Evolutionary conservation across 2,888 invertebrate species (phyloP), one percentile per base, ranked within the genome.

Genomic region (Parnassius mnemosyne): DNA sequence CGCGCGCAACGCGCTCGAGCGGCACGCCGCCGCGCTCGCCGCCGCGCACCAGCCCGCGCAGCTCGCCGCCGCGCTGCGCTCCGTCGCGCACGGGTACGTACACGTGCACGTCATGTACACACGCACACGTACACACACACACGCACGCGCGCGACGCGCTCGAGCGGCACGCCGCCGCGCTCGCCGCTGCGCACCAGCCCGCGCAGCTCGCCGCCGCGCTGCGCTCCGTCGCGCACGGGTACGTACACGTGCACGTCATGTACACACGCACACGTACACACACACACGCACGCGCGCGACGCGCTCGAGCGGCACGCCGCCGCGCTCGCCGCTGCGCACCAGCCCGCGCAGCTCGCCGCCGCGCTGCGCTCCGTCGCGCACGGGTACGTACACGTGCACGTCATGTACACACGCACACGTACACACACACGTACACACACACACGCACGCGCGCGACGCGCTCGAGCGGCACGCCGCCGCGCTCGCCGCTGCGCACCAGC

Each of bases 391-490:
- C 25, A 3, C 2, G 3, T 3, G 3, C 25, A 25, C 25, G n/a
- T n/a, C n/a, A n/a, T n/a, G n/a, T n/a, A 25, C 25, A 5, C 1
- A 3, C 25, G 3, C 25, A 2, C 25, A 3, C 25, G 5, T 3
- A 25, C 25, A 25, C 25, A 2, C 2, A 25, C 25, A 5, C 25
- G 3, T 3, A 2, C 2, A 25, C 25, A 25, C 25, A 25, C 25
- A 5, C 25, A 3, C 1, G 25, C 25, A 25, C 25, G 25, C 25
- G 5, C 25, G 25, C 25, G 5, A 5, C 25, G 5, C 25, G 50
- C 80, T 89, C 3, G 81, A 87, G 53, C 71, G 80, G 0, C 89
- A 85, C 77, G 69, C 81, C 0, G 85, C 81, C 9, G 76, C 75
- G 61, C 79, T 87, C 56, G 72, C 70, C 56, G 71, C 65, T 44